Conservation (phyloP, 2,888 invertebrate species). For the Frankliniella intonsa region DNA sequence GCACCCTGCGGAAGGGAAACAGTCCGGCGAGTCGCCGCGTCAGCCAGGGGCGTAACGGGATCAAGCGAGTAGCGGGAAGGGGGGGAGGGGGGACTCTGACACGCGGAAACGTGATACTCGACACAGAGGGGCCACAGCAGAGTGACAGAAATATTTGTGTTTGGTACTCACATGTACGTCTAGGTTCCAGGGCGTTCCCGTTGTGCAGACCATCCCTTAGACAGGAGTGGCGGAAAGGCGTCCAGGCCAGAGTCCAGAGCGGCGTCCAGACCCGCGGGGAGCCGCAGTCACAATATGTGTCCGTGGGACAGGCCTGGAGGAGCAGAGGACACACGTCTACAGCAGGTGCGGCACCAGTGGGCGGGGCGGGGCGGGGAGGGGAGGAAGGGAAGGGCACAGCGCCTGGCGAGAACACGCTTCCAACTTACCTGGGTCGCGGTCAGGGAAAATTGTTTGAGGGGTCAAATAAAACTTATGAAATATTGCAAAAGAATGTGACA, state of each 20-base stretch:
- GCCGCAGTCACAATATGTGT: slow-evolving; percentile 14
- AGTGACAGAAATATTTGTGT: not conserved
- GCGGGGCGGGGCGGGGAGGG: not conserved
- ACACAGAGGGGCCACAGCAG: no score
- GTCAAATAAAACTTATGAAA: not conserved
- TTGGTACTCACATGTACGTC: not conserved
- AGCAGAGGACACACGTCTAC: not conserved
- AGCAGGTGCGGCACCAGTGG: not conserved
- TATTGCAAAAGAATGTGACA: not conserved
- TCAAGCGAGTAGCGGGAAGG: no score
- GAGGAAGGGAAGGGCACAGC: not conserved
- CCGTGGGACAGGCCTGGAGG: slow-evolving; percentile 10
- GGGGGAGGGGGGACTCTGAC: no score
- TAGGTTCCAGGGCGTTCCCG: not conserved
- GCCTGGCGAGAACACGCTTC: not conserved
- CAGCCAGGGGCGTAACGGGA: no score
- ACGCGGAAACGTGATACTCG: not conserved
- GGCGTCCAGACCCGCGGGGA: not conserved
- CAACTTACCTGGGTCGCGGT: not conserved
- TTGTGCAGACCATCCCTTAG: not conserved
- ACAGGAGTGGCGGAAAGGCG: not conserved
- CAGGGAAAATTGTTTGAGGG: not conserved
- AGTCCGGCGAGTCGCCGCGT: not conserved
- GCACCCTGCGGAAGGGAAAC: not conserved
- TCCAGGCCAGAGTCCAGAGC: not conserved